Evolutionary conservation across 2,888 invertebrate genomes (phyloP).

Genomic region (Parnassius apollo): DNA sequence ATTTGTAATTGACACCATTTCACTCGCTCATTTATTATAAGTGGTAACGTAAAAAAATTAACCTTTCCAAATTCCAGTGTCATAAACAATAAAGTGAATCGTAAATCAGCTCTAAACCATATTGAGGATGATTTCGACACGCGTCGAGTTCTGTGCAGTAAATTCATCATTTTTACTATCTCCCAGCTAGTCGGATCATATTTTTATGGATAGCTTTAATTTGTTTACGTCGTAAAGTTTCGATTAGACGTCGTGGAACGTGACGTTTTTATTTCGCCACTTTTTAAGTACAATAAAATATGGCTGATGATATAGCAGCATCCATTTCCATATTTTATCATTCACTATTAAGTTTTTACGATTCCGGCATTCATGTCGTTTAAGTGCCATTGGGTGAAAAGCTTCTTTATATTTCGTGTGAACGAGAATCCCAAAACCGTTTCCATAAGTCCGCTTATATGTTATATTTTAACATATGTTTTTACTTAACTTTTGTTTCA

Average conservation of each 20-base stretch:
- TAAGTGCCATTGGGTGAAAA: too few species aligned
- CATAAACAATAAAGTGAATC: conserved; percentile 18
- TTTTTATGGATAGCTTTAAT: conserved; percentile 52
- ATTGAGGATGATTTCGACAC: conserved; percentile 49
- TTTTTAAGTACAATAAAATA: conserved; percentile 3
- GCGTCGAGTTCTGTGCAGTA: conserved; percentile 42
- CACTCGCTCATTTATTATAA: background rate
- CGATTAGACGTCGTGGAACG: conserved; percentile 31
- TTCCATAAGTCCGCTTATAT: too few species aligned
- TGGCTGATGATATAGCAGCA: too few species aligned
- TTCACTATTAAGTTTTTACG: too few species aligned
- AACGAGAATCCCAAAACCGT: too few species aligned
- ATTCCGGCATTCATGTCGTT: too few species aligned
- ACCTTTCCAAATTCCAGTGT: conserved; percentile 10
- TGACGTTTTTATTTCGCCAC: conserved; percentile 21
- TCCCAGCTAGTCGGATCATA: conserved; percentile 40
- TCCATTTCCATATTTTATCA: too few species aligned
- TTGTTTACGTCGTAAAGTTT: conserved; percentile 45
- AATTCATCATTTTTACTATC: conserved; percentile 55
- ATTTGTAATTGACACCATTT: background rate
- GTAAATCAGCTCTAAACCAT: conserved; percentile 20
- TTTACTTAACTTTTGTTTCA: too few species aligned
- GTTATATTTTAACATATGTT: too few species aligned
- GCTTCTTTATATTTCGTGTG: too few species aligned
- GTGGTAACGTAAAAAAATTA: conserved; percentile 13